Evolutionary conservation across 2,888 invertebrate genomes (phyloP).

Genomic region (Ypsolopha sequella): DNA sequence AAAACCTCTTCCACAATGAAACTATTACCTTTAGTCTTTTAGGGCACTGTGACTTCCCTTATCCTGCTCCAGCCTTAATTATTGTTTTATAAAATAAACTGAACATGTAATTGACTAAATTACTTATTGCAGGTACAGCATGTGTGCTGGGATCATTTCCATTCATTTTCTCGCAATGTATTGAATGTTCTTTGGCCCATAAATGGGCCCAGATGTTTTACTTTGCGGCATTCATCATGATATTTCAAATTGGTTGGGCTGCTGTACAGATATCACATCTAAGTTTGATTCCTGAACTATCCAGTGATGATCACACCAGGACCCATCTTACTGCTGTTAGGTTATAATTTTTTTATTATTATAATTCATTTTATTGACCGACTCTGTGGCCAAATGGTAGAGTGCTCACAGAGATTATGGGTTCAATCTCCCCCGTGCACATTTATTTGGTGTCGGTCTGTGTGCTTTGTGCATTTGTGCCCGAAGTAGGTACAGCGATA

Average conservation of each 20-base stretch:
- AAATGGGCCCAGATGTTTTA: constrained; percentile 81
- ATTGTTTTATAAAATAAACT: background rate
- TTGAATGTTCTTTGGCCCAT: constrained; percentile 73
- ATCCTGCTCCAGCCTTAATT: too few relatives aligned
- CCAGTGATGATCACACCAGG: constrained; percentile 79
- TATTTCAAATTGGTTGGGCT: constrained; percentile 96
- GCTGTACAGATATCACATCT: constrained; percentile 92
- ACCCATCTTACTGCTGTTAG: constrained; percentile 83
- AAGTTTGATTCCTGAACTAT: constrained; percentile 86
- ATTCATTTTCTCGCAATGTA: constrained; percentile 86
- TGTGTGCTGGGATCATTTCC: constrained; percentile 86
- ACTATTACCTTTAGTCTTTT: too few relatives aligned
- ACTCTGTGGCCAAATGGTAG: too few relatives aligned
- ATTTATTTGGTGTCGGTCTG: too few relatives aligned
- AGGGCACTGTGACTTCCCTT: too few relatives aligned
- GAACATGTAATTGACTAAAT: background rate
- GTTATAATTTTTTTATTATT: constrained; percentile 37
- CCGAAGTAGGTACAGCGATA: too few relatives aligned
- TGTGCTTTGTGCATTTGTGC: too few relatives aligned
- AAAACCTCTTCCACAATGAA: too few relatives aligned
- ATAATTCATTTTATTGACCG: background rate
- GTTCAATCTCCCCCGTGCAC: too few relatives aligned
- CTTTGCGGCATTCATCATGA: constrained; percentile 80
- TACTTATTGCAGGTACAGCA: constrained; percentile 72
- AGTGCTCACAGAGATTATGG: too few relatives aligned